Conservation (phyloP, 2,888 invertebrate genomes). For the Cephus spinipes region DNA sequence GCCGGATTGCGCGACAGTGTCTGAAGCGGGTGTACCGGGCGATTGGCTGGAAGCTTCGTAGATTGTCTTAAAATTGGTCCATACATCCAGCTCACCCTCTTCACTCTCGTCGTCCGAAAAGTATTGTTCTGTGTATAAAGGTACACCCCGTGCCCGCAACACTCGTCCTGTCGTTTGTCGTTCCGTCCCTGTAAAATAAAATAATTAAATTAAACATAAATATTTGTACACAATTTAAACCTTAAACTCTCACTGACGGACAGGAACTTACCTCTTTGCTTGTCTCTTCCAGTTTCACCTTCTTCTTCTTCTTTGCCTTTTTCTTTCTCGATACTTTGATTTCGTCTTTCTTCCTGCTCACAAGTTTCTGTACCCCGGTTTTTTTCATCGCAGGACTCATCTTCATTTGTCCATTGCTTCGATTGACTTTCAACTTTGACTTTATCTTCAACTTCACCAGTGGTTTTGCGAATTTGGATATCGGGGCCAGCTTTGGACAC, state of each 20-base stretch:
- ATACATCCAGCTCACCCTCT: slow-evolving; percentile 55
- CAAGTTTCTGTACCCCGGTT: slow-evolving; percentile 13
- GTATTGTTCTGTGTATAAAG: slow-evolving; percentile 61
- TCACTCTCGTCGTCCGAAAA: slow-evolving; percentile 57
- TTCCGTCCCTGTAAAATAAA: slow-evolving; percentile 31
- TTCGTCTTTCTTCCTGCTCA: slow-evolving; percentile 11
- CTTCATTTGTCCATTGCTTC: slow-evolving; percentile 15
- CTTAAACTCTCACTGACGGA: background rate
- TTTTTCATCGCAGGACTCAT: slow-evolving; percentile 14
- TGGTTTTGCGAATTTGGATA: slow-evolving; percentile 19
- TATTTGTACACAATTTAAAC: background rate
- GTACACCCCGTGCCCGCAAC: slow-evolving; percentile 57
- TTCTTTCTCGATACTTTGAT: background rate
- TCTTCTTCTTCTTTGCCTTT: slow-evolving; percentile 23
- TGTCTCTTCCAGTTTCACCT: slow-evolving; percentile 26
- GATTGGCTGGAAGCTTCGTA: slow-evolving; percentile 48
- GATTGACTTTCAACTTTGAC: background rate
- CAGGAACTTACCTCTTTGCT: background rate
- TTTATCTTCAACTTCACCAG: slow-evolving; percentile 4
- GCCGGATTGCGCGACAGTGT: slow-evolving; percentile 42
- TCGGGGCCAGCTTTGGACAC: slow-evolving; percentile 47
- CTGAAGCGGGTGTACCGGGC: slow-evolving; percentile 39
- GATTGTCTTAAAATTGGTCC: slow-evolving; percentile 55
- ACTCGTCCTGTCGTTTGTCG: slow-evolving; percentile 48
- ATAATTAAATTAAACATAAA: background rate